A percentile compares a stretch with the other conserved stretches of the same genome.
These are phyloP conservation scores for Metaphire vulgaris DNA, from an alignment of 1,140 invertebrate species.

Conservation along the genomic window DNA sequence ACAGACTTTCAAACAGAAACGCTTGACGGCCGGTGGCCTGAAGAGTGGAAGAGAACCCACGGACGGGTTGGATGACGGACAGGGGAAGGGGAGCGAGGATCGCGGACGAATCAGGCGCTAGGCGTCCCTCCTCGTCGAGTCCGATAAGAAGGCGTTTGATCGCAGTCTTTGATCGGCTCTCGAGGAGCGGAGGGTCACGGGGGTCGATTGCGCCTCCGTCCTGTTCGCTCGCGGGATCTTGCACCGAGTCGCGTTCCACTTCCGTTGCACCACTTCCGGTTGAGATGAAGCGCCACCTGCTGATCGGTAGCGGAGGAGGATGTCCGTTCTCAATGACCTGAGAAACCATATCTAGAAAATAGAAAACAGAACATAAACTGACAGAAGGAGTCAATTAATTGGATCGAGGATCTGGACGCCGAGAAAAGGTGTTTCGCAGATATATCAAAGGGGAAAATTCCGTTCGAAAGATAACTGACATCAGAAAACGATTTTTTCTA, in stretches of 20 bases:
- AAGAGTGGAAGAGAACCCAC: neutral
- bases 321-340: neutral
- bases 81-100: neutral
- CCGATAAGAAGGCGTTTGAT: neutral
- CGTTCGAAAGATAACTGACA: neutral
- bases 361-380: no score
- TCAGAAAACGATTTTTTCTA: neutral
- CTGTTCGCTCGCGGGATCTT: neutral
- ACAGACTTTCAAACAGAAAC: neutral
- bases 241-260: neutral
- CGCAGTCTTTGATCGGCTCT: neutral
- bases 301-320: neutral
- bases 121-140: neutral
- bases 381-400: no score
- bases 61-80: neutral
- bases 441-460: neutral
- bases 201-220: no score
- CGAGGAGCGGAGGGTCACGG: no score
- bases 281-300: neutral
- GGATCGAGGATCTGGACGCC: no score
- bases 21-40: neutral
- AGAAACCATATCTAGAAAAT: neutral
- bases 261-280: neutral
- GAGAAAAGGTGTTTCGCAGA: neutral
- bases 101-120: neutral